These are phyloP conservation scores for Venusia cambrica DNA, from an alignment of 2,888 invertebrate genomes.

Conservation along the genomic window DNA sequence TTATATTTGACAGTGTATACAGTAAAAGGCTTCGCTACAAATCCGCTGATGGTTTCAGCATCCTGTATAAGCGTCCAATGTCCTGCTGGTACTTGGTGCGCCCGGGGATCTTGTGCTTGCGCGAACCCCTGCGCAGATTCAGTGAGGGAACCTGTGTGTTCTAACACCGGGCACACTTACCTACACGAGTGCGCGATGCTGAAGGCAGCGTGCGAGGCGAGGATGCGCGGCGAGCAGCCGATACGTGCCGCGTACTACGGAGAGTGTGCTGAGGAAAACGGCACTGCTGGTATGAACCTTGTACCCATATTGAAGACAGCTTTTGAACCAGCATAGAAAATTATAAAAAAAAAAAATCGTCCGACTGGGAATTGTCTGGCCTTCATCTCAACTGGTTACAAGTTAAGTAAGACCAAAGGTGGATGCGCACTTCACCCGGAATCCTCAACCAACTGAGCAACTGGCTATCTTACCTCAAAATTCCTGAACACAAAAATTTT, in stretches of 20 bases:
- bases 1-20: no score
- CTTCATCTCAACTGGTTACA: no score
- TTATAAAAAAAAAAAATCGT: no score
- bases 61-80: slow-evolving; percentile 89
- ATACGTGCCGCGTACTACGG: slow-evolving; percentile 86
- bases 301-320: no score
- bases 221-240: slow-evolving; percentile 83
- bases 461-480: no score
- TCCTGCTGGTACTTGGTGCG: slow-evolving; percentile 90
- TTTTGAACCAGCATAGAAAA: no score
- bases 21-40: no score
- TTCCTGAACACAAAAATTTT: no score
- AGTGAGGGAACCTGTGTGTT: slow-evolving; percentile 88
- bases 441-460: no score
- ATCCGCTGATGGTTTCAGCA: slow-evolving; percentile 75
- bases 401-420: no score
- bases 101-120: slow-evolving; percentile 91
- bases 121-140: slow-evolving; percentile 86
- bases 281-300: slow-evolving; percentile 53
- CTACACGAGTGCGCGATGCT: slow-evolving; percentile 91
- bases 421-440: no score
- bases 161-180: slow-evolving; percentile 88
- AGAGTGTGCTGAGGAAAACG: slow-evolving; percentile 85
- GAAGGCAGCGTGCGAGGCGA: slow-evolving; percentile 84
- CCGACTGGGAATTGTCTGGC: no score